Base-by-base conservation (phyloP, 2,797 vertebrate species). In the Tadarida brasiliensis region DNA sequence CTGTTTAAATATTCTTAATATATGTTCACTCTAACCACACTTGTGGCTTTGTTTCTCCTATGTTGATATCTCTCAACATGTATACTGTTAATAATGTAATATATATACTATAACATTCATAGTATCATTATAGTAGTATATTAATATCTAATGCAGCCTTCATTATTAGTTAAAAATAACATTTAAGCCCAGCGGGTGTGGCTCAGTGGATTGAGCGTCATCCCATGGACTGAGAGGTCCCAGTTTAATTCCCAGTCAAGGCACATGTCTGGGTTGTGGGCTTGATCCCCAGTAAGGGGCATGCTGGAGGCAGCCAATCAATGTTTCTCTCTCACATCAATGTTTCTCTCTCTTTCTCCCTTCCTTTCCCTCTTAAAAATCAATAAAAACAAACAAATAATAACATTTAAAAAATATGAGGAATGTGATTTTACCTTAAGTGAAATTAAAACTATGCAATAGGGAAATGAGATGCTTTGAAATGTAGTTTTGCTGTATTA, bases 1-100 rank as follows among this genome's bases (percentile, higher is more conserved):
- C 68, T 68, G 26, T 77, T 95, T 76, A 92, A 85, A 94, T 96
- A 80, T 93, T 92, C 44, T 82, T 96, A 78, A 78, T 71, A 91
- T 61, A 63, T 82, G 19, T 80, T 90, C 26, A 91, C 51, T 68
- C 78, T 86, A 95, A 70, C 74, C 57, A 92, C 63, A 95, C 17
- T 93, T 86, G 20, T 91, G 12, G 26, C 15, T 88, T 22, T 92
- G 11, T 77, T 94, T 93, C 56, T 92, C 28, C 90, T 93, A 63
- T 59, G 54, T 92, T 95, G 71, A 12, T 90, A 76, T 84, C 19
- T 95, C 47, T 80, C 30, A 94, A 73, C 71, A 57, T 93, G 22
- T 28, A 86, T 67, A 94, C 16, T 93, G 16, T 76, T 94, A 84
- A 81, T 87, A 89, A 84, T 84, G 20, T 91, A n/a, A 78, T 17